Evolutionary conservation across 1,140 invertebrate species (phyloP), one percentile per base, ranked within the genome.

Genomic region (Trichogramma pretiosum): DNA sequence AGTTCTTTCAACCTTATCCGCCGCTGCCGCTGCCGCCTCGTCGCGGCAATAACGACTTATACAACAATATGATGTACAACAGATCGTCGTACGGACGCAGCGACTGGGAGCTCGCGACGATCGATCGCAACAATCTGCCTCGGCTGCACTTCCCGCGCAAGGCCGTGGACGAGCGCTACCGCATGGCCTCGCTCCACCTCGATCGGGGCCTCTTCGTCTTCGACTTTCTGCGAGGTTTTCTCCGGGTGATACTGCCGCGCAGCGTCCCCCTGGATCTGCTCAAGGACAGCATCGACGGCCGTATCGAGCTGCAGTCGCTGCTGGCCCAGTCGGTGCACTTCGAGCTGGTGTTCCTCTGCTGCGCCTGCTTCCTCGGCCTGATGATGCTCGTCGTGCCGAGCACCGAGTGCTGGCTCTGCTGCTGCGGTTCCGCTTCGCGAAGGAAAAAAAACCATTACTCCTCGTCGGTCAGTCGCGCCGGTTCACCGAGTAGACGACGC

Each of bases 201-300:
- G 68, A 74, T 36, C 68, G 72, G 26, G 72, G 74, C 44, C 56
- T 69, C 50, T 74, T 76, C 55, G 49, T 72, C 40, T 77, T 77
- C 54, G 72, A 74, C 46, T 77, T 76, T 56, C 60, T 79, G 32
- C 64, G 74, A 55, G 55, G 56, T 42, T 75, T 78, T 56, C 58
- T 79, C 46, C 70, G 66, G n/a, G 57, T 72, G 53, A 64, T 78
- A 52, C 76, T 76, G 56, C 76, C 77, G 22, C 65, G 74, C 46
- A 74, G 77, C 50, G 60, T 78, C 54, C 74, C 76, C 33, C 53
- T 70, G 24, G 75, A 68, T 54, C 48, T 73, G 16, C 35, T 73
- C 11, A 58, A 46, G 40, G 67, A 72, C 17, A 58, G 57, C 2
- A 46, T 72, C 5, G 64, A 67, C 43, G 62, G 62, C 34, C n/a